A percentile compares a stretch with the other conserved stretches of the same genome.
phyloP scores from a whole-genome alignment of 2,113 vertebrate genomes.

The Strix uralensis region DNA sequence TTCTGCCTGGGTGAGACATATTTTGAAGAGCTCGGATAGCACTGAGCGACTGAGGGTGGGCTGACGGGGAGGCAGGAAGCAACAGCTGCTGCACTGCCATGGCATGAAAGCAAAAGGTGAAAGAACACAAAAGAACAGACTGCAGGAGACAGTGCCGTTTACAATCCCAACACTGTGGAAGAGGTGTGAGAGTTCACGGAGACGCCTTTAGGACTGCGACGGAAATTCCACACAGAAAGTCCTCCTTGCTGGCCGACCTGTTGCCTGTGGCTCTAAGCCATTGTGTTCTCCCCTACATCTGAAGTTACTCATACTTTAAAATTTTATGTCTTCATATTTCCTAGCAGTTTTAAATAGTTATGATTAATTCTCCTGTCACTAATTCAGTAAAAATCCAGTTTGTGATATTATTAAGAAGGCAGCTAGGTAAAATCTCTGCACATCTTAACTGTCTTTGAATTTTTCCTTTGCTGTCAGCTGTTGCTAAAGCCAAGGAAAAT shows the following conservation, averaged over 20 bases:
- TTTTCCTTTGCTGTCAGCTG: background rate
- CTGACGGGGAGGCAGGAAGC: background rate
- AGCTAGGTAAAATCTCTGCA: background rate
- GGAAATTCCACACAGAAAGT: background rate
- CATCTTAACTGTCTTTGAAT: background rate
- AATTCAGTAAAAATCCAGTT: background rate
- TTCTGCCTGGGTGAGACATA: background rate
- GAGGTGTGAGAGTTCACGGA: background rate
- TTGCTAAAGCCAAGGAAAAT: background rate
- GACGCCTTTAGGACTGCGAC: background rate
- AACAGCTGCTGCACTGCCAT: background rate
- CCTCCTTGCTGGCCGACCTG: background rate
- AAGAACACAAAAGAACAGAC: background rate
- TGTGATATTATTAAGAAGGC: background rate
- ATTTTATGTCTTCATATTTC: background rate
- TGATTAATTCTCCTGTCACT: background rate
- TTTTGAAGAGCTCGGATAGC: background rate
- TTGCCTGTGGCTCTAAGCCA: background rate
- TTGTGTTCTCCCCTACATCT: background rate
- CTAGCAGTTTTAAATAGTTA: background rate
- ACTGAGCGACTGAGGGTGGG: accelerated
- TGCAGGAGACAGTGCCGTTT: background rate
- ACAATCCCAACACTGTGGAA: accelerated
- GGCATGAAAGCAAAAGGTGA: background rate
- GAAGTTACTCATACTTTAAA: background rate